These are phyloP conservation scores for Celastrina argiolus DNA, from an alignment of 2,888 invertebrate genomes.

Conservation along the genomic window DNA sequence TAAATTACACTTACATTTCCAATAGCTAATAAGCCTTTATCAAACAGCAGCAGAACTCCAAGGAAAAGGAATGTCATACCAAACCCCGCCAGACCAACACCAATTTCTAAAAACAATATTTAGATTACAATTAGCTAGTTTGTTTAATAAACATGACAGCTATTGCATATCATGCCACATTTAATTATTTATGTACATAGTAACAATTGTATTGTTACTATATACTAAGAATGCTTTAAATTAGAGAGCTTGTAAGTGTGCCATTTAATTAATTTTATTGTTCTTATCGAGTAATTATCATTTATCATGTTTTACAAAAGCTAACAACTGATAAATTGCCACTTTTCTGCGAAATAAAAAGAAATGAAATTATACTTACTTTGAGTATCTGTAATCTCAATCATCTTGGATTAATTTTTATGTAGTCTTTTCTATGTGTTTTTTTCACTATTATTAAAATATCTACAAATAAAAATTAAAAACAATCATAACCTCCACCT, in stretches of 20 bases:
- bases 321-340: neutral
- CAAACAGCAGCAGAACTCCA: constrained; percentile 95
- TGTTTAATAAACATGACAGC: neutral
- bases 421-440: constrained; percentile 29
- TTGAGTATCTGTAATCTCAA: constrained; percentile 90
- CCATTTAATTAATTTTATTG: neutral
- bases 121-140: neutral
- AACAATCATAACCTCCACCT: constrained; percentile 54
- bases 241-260: neutral
- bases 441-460: constrained; percentile 37
- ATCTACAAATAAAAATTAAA: constrained; percentile 48
- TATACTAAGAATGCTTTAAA: neutral
- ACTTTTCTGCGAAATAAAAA: neutral
- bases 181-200: neutral
- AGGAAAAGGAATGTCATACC: constrained; percentile 96
- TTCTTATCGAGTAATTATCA: neutral
- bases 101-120: constrained; percentile 87
- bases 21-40: constrained; percentile 98
- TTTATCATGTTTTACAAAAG: neutral
- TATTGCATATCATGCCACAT: neutral
- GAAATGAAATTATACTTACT: constrained; percentile 77
- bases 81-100: constrained; percentile 97
- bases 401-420: constrained; percentile 77
- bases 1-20: constrained; percentile 91
- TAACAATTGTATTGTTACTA: neutral